Conservation (phyloP, 2,888 invertebrate genomes). For the Gastrophysa polygoni region DNA sequence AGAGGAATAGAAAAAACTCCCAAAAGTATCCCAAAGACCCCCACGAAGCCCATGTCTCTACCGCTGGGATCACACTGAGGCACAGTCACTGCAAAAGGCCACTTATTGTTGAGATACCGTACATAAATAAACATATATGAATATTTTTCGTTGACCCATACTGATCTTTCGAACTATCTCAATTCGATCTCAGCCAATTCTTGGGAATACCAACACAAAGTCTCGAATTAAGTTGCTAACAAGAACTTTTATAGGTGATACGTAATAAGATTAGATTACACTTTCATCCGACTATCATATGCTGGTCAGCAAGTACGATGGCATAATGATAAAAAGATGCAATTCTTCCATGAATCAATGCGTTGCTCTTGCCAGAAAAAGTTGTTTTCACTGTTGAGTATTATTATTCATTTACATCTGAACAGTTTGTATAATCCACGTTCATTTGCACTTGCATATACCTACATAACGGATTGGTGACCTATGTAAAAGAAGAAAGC, state of each 20-base stretch:
- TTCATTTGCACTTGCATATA: no score
- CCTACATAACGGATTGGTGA: no score
- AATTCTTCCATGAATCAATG: no score
- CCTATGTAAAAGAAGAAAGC: no score
- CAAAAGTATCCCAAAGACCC: conserved; percentile 14
- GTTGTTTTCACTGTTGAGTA: no score
- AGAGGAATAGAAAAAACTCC: conserved; percentile 20
- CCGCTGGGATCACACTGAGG: background rate
- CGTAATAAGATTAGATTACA: conserved; percentile 1
- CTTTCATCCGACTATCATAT: background rate
- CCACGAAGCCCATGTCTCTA: conserved; percentile 2
- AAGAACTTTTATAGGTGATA: conserved; percentile 21
- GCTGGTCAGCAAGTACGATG: conserved; percentile 3
- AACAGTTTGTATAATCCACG: no score
- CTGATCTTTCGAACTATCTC: conserved; percentile 36
- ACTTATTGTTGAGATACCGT: background rate
- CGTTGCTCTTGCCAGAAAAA: no score
- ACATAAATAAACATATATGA: conserved; percentile 28
- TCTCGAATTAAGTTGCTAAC: conserved; percentile 11
- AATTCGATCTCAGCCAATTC: conserved; percentile 37
- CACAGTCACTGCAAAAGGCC: background rate
- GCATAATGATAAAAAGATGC: no score
- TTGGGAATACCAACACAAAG: conserved; percentile 44
- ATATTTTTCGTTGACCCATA: conserved; percentile 39
- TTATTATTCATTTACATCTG: no score